phyloP scores from a whole-genome alignment of 2,888 invertebrate species.

The Lucinisca nassula region DNA sequence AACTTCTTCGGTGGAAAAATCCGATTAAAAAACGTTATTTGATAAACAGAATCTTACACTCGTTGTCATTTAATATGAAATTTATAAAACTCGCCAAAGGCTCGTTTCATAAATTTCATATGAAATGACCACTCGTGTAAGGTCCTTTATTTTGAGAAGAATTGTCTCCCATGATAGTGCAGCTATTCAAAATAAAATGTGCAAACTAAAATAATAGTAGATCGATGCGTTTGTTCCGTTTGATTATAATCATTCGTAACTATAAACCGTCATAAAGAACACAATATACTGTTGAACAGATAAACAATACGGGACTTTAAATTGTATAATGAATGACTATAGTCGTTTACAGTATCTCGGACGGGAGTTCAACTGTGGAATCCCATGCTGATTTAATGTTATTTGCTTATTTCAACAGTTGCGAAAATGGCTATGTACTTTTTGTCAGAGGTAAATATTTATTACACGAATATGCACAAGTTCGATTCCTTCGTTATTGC shows the following conservation, averaged over 20 bases:
- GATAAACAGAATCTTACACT: no score
- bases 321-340: background rate
- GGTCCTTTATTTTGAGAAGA: no score
- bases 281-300: background rate
- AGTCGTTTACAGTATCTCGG: background rate
- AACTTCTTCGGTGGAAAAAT: no score
- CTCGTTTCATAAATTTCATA: no score
- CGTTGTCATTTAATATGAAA: no score
- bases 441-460: background rate
- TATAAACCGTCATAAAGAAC: background rate
- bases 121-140: no score
- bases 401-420: background rate
- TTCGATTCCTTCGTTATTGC: no score
- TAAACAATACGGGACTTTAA: background rate
- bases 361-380: background rate
- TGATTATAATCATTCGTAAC: constrained; percentile 3
- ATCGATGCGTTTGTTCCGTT: constrained; percentile 5
- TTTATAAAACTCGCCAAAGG: no score
- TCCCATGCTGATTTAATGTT: background rate
- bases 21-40: no score
- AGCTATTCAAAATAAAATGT: no score
- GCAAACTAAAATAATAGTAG: background rate
- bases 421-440: constrained; percentile 8
- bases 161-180: no score
- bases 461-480: no score